Conservation (phyloP, 2,113 vertebrate species). For the Columba livia region DNA sequence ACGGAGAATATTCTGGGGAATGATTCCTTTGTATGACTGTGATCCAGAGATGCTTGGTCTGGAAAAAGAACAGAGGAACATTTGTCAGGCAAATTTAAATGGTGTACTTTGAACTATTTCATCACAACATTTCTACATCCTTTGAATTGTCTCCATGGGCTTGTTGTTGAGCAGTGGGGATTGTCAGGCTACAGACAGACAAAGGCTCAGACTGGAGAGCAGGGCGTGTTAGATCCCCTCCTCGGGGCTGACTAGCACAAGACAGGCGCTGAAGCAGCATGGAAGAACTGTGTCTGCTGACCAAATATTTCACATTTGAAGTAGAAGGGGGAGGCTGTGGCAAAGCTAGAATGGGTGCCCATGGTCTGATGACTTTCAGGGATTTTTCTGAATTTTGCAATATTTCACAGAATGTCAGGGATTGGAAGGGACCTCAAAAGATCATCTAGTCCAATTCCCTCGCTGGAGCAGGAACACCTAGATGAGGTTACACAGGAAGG, state of each 20-base stretch:
- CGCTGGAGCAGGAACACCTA: no score
- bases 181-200: neutral
- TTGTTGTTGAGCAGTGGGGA: neutral
- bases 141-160: neutral
- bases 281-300: neutral
- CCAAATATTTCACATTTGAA: neutral
- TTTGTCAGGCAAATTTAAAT: neutral
- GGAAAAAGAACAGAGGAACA: neutral
- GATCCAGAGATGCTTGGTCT: neutral
- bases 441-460: no score
- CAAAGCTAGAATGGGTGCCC: neutral
- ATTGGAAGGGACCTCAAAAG: no score
- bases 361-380: neutral
- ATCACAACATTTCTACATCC: neutral
- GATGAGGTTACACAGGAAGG: no score
- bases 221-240: neutral
- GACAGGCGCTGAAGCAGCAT: rapidly evolving
- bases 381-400: neutral
- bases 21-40: neutral
- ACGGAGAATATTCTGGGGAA: neutral
- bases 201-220: neutral
- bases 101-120: neutral
- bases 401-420: neutral
- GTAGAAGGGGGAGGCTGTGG: neutral
- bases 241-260: neutral